Evolutionary conservation across 2,888 invertebrate species (phyloP).

Genomic region (Hesperia comma): DNA sequence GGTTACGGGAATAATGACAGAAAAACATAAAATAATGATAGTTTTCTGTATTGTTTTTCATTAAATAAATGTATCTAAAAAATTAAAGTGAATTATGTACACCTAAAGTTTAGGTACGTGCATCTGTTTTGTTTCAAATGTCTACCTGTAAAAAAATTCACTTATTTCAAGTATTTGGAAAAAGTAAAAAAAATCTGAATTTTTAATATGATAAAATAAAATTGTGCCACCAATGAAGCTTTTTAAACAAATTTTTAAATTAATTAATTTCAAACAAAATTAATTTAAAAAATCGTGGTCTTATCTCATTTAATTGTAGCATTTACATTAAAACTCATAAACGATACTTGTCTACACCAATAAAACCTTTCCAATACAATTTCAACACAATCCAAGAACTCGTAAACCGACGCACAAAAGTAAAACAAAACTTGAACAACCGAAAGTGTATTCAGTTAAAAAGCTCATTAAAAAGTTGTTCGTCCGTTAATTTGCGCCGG

Average conservation of each 20-base stretch:
- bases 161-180: too few species aligned
- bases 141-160: neutral
- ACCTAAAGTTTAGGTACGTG: neutral
- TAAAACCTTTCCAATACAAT: neutral
- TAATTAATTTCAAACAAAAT: too few species aligned
- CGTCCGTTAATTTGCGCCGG: conserved; percentile 66
- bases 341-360: too few species aligned
- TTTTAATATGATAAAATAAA: too few species aligned
- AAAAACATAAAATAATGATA: neutral
- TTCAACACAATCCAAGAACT: neutral
- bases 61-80: neutral
- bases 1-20: neutral
- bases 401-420: neutral
- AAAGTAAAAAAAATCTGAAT: too few species aligned
- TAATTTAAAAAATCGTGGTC: too few species aligned
- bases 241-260: too few species aligned
- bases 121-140: neutral
- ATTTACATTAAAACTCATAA: too few species aligned
- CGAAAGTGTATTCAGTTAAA: conserved; percentile 47
- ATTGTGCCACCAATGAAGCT: too few species aligned
- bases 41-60: neutral
- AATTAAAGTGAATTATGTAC: too few species aligned
- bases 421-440: conserved; percentile 27
- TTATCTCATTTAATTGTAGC: too few species aligned
- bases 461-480: conserved; percentile 76